Evolutionary conservation across 2,113 vertebrate genomes (phyloP).

Genomic region (Eleginops maclovinus): DNA sequence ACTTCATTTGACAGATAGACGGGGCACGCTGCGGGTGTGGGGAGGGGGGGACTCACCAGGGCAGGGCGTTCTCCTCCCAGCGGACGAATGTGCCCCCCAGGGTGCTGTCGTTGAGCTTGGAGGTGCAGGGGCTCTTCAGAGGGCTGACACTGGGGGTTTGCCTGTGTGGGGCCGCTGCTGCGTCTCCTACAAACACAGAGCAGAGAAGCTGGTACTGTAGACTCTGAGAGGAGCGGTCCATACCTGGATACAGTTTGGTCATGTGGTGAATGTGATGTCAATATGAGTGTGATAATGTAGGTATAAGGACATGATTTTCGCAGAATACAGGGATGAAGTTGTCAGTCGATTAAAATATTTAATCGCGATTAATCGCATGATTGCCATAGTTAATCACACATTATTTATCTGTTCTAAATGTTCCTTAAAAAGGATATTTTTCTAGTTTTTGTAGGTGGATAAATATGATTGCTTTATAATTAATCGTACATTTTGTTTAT

Average conservation of each 20-base stretch:
- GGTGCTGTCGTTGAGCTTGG: conserved; percentile 83
- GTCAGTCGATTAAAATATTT: too few relatives aligned
- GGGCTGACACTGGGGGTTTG: conserved; percentile 40
- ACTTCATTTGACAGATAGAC: not conserved
- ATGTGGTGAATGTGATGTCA: not conserved
- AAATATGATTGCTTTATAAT: too few relatives aligned
- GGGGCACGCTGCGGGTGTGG: too few relatives aligned
- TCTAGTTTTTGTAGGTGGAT: too few relatives aligned
- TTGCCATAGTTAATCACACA: too few relatives aligned
- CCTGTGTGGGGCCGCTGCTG: conserved; percentile 16
- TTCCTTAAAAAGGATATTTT: too few relatives aligned
- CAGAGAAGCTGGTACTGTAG: not conserved
- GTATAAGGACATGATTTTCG: too few relatives aligned
- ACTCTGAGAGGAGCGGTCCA: not conserved
- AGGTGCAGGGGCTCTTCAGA: conserved; percentile 72
- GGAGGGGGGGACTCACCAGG: conserved; percentile 85
- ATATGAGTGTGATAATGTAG: not conserved
- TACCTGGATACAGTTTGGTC: not conserved
- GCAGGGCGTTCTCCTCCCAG: conserved; percentile 92
- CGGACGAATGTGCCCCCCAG: conserved; percentile 80
- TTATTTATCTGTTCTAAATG: too few relatives aligned
- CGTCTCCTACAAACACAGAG: conserved; percentile 36
- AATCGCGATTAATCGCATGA: too few relatives aligned
- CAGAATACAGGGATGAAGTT: too few relatives aligned
- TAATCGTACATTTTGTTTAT: too few relatives aligned